These are phyloP conservation scores for Epistrophe grossulariae DNA, from an alignment of 2,888 invertebrate species.

Conservation along the genomic window DNA sequence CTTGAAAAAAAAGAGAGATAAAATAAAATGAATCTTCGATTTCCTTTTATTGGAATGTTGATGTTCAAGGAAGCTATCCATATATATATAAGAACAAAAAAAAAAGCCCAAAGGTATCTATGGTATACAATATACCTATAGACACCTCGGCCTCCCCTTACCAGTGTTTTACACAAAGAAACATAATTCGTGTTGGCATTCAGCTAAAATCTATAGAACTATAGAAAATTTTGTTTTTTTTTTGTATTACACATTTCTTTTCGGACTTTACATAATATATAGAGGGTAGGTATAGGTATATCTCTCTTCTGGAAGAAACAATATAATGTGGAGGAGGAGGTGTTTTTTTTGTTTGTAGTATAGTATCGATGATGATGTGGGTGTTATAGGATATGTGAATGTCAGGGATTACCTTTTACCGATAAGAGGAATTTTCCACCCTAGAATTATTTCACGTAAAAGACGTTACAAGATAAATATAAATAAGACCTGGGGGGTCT, in stretches of 20 bases:
- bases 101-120: conserved; percentile 17
- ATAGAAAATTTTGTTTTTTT: conserved; percentile 3
- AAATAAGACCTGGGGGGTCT: background rate
- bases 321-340: conserved; percentile 26
- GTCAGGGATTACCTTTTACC: conserved; percentile 55
- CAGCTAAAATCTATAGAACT: conserved; percentile 38
- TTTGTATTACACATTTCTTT: conserved; percentile 8
- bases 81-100: background rate
- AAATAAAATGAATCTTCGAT: conserved; percentile 49
- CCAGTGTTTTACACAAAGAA: conserved; percentile 45
- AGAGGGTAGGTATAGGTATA: background rate
- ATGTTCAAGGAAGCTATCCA: conserved; percentile 42
- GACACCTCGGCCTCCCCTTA: conserved; percentile 5
- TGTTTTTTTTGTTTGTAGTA: too few species aligned
- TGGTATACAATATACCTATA: background rate
- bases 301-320: conserved; percentile 12
- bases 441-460: conserved; percentile 20
- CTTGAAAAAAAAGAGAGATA: conserved; percentile 41
- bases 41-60: conserved; percentile 56
- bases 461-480: background rate
- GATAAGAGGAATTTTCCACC: conserved; percentile 46
- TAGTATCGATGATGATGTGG: conserved; percentile 11
- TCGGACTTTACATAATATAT: conserved; percentile 35
- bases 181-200: conserved; percentile 69
- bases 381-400: conserved; percentile 43